These are phyloP conservation scores for Propsilocerus akamusi DNA, from an alignment of 1,140 invertebrate genomes.

Conservation along the genomic window DNA sequence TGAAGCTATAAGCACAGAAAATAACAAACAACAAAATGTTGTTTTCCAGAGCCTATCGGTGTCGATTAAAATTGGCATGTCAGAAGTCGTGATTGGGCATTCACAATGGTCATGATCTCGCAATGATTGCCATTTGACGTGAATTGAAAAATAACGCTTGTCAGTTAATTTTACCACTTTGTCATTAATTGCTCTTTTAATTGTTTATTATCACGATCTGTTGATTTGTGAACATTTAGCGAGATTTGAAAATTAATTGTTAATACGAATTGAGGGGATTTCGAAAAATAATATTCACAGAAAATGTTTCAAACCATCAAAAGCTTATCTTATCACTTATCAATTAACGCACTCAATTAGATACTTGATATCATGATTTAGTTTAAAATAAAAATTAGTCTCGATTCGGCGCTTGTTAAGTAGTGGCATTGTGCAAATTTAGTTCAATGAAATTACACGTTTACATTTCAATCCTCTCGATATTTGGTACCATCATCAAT, in stretches of 20 bases:
- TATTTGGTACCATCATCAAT: neutral
- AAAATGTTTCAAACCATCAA: too few relatives aligned
- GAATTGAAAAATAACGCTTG: neutral
- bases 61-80: neutral
- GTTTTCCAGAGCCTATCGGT: neutral
- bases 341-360: too few relatives aligned
- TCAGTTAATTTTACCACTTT: slow-evolving; percentile 1
- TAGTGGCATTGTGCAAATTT: neutral
- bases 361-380: neutral
- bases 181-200: neutral
- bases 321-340: too few relatives aligned
- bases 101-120: neutral
- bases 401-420: neutral
- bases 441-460: neutral
- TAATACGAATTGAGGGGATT: neutral
- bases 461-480: neutral
- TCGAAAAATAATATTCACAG: neutral
- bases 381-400: neutral
- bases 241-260: neutral
- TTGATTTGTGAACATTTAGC: neutral
- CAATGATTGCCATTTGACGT: neutral
- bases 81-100: neutral
- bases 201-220: neutral
- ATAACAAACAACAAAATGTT: too few relatives aligned
- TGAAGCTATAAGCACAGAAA: too few relatives aligned